Conservation (phyloP, 2,797 vertebrate species). For the Neosilurus mollespiculum region DNA sequence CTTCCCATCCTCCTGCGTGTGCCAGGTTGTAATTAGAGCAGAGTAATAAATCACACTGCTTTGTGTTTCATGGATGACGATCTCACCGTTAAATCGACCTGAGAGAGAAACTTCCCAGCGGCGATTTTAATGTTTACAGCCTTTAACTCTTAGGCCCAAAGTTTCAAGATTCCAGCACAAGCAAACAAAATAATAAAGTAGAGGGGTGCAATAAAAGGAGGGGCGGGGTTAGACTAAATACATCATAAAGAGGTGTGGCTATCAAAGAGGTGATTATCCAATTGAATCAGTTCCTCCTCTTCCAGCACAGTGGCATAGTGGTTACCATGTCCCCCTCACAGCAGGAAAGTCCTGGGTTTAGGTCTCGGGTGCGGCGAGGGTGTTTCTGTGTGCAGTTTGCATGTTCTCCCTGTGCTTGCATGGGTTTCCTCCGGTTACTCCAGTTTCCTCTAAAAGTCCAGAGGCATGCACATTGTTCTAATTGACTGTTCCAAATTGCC, state of each 20-base stretch:
- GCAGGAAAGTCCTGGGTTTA: too few species aligned
- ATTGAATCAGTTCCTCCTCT: not conserved
- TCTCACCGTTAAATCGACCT: not conserved
- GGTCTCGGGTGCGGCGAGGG: too few species aligned
- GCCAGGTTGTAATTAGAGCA: conserved; percentile 54
- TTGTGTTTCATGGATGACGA: conserved; percentile 57
- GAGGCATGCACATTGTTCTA: too few species aligned
- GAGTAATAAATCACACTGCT: conserved; percentile 57
- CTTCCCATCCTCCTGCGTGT: conserved; percentile 2
- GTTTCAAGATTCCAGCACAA: too few species aligned
- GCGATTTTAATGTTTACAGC: not conserved
- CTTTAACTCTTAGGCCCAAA: not conserved
- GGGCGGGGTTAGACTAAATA: not conserved
- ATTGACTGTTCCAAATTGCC: too few species aligned
- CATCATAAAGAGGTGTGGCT: not conserved
- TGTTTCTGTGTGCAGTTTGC: too few species aligned
- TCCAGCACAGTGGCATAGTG: not conserved
- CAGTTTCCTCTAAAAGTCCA: too few species aligned
- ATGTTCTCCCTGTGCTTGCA: too few species aligned
- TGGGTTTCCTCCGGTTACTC: too few species aligned
- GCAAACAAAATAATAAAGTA: not conserved
- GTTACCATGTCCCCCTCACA: too few species aligned
- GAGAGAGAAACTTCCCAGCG: conserved; percentile 1
- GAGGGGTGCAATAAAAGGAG: not conserved
- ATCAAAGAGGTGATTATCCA: not conserved